Conservation (phyloP, 2,797 vertebrate genomes). For the Aselliscus stoliczkanus region DNA sequence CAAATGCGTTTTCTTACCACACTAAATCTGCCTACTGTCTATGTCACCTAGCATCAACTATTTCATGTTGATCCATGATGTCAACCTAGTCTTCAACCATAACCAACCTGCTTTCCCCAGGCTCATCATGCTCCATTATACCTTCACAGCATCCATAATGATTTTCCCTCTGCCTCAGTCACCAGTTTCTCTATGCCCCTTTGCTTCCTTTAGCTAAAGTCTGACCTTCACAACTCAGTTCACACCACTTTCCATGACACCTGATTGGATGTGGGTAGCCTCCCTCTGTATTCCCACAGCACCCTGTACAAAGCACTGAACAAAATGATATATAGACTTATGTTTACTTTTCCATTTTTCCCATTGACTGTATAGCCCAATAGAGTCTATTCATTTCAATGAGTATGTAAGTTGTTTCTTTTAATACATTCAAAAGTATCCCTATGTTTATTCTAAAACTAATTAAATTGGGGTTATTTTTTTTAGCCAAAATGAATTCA, state of each 20-base stretch:
- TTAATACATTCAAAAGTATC: background rate
- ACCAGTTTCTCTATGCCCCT: background rate
- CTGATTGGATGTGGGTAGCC: background rate
- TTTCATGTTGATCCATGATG: background rate
- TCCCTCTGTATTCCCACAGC: background rate
- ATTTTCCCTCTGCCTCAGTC: background rate
- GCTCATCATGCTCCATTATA: background rate
- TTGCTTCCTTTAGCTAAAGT: background rate
- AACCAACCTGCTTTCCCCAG: background rate
- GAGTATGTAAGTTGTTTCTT: background rate
- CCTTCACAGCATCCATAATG: background rate
- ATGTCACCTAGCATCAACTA: background rate
- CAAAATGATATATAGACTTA: background rate
- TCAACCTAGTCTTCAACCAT: background rate
- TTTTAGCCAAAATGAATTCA: background rate
- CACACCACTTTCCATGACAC: background rate
- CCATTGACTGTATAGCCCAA: background rate
- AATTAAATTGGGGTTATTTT: background rate
- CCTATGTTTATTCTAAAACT: background rate
- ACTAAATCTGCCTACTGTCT: background rate
- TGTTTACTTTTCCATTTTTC: background rate
- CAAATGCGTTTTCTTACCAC: background rate
- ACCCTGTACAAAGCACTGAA: background rate
- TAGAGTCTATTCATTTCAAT: background rate
- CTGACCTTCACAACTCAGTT: background rate